These are phyloP conservation scores for Uria lomvia DNA, from an alignment of 2,113 vertebrate species.

Conservation along the genomic window DNA sequence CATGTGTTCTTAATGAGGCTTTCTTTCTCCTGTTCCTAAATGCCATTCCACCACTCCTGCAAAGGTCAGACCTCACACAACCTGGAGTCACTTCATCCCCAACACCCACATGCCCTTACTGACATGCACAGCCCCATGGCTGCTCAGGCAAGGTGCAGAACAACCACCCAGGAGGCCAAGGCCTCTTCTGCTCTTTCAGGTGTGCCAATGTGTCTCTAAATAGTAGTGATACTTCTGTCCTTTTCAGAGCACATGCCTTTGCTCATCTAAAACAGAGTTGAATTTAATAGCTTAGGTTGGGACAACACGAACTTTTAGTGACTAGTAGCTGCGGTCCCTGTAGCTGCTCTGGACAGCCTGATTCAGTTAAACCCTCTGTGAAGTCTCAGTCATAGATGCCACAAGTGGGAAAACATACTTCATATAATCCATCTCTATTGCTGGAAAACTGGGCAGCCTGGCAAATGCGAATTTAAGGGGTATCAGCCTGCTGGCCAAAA, in stretches of 20 bases:
- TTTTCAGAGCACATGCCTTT: neutral
- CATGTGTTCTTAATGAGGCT: neutral
- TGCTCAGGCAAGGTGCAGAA: neutral
- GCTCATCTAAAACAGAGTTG: slow-evolving; percentile 12
- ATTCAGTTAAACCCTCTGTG: slow-evolving; percentile 4
- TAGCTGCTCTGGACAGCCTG: neutral
- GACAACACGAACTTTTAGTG: neutral
- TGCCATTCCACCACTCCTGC: neutral
- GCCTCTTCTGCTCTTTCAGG: neutral
- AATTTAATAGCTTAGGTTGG: slow-evolving; percentile 48
- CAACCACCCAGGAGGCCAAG: neutral
- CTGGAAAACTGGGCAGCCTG: neutral
- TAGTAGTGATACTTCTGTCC: neutral
- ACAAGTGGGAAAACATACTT: neutral
- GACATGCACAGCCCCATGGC: neutral
- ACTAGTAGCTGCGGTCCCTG: neutral
- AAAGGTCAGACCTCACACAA: neutral
- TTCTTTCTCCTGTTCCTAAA: neutral
- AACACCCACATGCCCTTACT: no score
- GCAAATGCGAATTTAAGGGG: neutral
- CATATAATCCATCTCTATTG: neutral
- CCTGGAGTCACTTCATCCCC: neutral
- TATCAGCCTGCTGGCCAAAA: neutral
- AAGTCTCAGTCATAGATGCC: slow-evolving; percentile 4
- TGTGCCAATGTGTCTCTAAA: neutral